Conservation (phyloP, 2,797 vertebrate species). For the Astyanax mexicanus region DNA sequence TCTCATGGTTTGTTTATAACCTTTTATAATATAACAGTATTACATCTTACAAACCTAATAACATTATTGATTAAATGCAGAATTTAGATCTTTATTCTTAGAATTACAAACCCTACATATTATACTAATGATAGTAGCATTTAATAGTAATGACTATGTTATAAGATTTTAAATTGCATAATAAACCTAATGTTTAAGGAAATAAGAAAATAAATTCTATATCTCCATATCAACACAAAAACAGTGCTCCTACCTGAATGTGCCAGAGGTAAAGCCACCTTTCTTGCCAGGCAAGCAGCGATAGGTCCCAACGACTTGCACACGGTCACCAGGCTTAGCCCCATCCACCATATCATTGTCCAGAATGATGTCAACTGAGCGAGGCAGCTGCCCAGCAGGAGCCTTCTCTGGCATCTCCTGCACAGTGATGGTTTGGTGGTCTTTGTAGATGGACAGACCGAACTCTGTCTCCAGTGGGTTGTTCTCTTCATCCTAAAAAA, state of each 20-base stretch:
- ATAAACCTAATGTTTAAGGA: too few relatives aligned
- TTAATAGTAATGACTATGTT: neutral
- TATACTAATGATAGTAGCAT: neutral
- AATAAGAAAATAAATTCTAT: too few relatives aligned
- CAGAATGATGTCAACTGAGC: slow-evolving; percentile 93
- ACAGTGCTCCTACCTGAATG: slow-evolving; percentile 84
- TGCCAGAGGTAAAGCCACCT: slow-evolving; percentile 93
- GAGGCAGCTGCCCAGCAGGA: slow-evolving; percentile 94
- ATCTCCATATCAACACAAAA: neutral
- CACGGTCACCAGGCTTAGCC: slow-evolving; percentile 92
- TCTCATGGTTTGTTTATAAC: too few relatives aligned
- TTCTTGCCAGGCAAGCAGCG: slow-evolving; percentile 96
- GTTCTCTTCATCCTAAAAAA: slow-evolving; percentile 93
- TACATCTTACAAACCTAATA: too few relatives aligned
- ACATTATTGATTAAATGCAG: too few relatives aligned
- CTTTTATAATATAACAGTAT: too few relatives aligned
- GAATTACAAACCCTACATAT: neutral
- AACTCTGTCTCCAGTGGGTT: slow-evolving; percentile 97
- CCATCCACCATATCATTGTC: slow-evolving; percentile 94
- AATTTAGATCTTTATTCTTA: neutral
- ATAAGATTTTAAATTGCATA: neutral
- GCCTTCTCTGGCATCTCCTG: slow-evolving; percentile 99
- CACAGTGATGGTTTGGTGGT: slow-evolving; percentile 96
- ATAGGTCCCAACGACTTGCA: slow-evolving; percentile 94
- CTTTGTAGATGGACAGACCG: slow-evolving; percentile 93